Percentiles rank a stretch among this genome's conserved stretches.
phyloP scores from a whole-genome alignment of 2,888 invertebrate species.

The Carcina quercana region DNA sequence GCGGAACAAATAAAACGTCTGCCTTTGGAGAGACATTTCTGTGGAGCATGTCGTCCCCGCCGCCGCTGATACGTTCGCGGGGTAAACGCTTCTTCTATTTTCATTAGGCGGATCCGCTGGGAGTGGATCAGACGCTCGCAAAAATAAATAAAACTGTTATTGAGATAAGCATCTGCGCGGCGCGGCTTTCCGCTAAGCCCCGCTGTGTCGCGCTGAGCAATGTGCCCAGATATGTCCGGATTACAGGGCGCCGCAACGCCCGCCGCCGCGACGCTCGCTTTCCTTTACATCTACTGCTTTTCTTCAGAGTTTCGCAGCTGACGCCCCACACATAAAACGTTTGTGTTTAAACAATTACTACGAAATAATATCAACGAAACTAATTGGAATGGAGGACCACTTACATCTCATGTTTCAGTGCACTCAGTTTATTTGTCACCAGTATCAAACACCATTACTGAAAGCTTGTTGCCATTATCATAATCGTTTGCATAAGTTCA shows the following conservation, averaged over 20 bases:
- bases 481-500: no score
- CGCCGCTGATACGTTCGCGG: conserved; percentile 24
- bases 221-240: conserved; percentile 71
- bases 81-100: conserved; percentile 41
- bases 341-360: conserved; percentile 21
- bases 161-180: conserved; percentile 72
- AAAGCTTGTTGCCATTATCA: no score
- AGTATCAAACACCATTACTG: no score
- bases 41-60: conserved; percentile 19
- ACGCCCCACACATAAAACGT: conserved; percentile 23
- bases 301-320: conserved; percentile 60
- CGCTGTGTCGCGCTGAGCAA: conserved; percentile 69
- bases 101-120: conserved; percentile 62
- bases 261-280: conserved; percentile 41
- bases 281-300: conserved; percentile 48
- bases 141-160: conserved; percentile 75
- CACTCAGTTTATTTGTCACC: no score
- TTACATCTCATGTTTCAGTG: no score
- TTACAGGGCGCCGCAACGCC: conserved; percentile 53
- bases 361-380: no score
- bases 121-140: conserved; percentile 65
- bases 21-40: conserved; percentile 23
- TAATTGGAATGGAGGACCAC: no score
- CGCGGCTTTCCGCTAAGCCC: conserved; percentile 70
- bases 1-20: conserved; percentile 11